phyloP scores from a whole-genome alignment of 2,888 invertebrate genomes.

The Nephrotoma flavescens region DNA sequence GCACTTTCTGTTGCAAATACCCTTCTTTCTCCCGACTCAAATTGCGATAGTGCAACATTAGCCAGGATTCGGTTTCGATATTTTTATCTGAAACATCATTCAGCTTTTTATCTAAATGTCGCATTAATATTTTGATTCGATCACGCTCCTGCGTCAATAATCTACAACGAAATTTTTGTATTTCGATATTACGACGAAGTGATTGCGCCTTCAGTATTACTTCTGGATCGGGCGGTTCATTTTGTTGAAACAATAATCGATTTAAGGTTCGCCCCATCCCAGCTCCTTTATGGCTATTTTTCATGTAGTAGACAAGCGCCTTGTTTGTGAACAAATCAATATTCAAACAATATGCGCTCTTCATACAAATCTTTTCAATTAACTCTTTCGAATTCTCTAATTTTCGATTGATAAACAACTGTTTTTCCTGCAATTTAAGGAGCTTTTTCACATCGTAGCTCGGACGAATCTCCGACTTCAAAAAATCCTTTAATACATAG shows the following conservation, averaged over 20 bases:
- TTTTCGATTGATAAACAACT: constrained; percentile 55
- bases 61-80: constrained; percentile 48
- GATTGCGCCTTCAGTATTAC: constrained; percentile 26
- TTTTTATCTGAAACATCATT: constrained; percentile 50
- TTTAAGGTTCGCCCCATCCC: constrained; percentile 28
- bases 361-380: constrained; percentile 35
- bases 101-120: constrained; percentile 47
- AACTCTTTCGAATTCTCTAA: constrained; percentile 43
- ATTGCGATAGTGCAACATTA: constrained; percentile 52
- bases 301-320: not conserved
- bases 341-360: constrained; percentile 27
- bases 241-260: constrained; percentile 22
- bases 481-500: constrained; percentile 29
- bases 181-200: constrained; percentile 40
- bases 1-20: constrained; percentile 44
- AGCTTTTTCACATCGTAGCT: constrained; percentile 60
- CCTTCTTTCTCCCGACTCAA: constrained; percentile 49
- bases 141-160: constrained; percentile 55
- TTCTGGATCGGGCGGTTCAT: constrained; percentile 22
- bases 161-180: constrained; percentile 50
- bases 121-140: constrained; percentile 43
- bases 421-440: constrained; percentile 50
- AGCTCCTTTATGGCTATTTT: not conserved
- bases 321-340: constrained; percentile 12
- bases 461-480: constrained; percentile 46